Percentiles rank a stretch among this genome's conserved stretches.
Conservation (phyloP, 2,113 vertebrate species). For the Hippocampus zosterae region DNA sequence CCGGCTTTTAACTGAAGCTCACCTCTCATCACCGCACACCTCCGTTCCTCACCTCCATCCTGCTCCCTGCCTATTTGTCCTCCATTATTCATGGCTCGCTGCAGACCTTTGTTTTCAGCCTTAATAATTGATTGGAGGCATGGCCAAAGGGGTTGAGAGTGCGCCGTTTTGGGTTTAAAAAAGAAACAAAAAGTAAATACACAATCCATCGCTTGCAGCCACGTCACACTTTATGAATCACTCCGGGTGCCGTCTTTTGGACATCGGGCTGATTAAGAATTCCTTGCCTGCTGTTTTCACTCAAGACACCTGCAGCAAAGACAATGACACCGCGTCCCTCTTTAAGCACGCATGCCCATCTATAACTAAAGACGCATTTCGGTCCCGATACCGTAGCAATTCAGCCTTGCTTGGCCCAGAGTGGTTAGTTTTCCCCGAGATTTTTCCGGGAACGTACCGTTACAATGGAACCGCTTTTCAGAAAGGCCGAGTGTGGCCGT, state of each 20-base stretch:
- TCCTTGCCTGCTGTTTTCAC: slow-evolving; percentile 32
- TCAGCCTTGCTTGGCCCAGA: no score
- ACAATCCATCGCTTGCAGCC: slow-evolving; percentile 5
- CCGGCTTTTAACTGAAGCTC: slow-evolving; percentile 37
- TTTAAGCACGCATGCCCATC: slow-evolving; percentile 6
- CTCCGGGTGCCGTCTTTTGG: background rate
- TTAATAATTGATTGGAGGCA: slow-evolving; percentile 67
- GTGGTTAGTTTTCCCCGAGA: no score
- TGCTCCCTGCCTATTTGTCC: slow-evolving; percentile 49
- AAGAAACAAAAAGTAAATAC: slow-evolving; percentile 19
- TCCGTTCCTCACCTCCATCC: slow-evolving; percentile 52
- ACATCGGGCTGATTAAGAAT: slow-evolving; percentile 40
- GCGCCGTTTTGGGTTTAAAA: slow-evolving; percentile 24
- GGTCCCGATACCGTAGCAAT: background rate
- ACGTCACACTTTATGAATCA: slow-evolving; percentile 22
- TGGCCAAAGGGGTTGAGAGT: slow-evolving; percentile 41
- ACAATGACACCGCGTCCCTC: slow-evolving; percentile 16
- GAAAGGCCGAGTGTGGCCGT: no score
- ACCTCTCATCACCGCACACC: slow-evolving; percentile 42
- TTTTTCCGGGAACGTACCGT: no score
- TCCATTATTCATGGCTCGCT: slow-evolving; percentile 67
- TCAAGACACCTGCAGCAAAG: slow-evolving; percentile 36
- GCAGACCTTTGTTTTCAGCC: slow-evolving; percentile 65
- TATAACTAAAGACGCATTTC: background rate
- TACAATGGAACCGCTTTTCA: no score